Evolutionary conservation across 1,140 invertebrate species (phyloP), one percentile per base, ranked within the genome.

Genomic region (Galleria mellonella): DNA sequence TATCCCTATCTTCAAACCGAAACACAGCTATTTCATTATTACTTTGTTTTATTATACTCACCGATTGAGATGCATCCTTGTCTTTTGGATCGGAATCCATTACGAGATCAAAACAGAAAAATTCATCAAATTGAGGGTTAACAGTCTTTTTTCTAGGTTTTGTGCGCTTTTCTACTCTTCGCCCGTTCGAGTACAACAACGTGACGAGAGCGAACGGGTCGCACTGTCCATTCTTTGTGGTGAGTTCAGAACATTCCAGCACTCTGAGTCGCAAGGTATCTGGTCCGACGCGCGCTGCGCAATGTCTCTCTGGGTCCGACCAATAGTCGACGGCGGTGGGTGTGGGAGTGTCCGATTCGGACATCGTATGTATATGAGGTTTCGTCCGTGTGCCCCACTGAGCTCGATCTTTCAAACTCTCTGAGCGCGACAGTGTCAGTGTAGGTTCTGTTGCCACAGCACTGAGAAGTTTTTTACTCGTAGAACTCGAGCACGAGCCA

Each of bases 141-240:
- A 93, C 91, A 35, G 95, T 97, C 88, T 97, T 97, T 86, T 96
- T 96, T 71, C 91, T 92, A 32, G 93, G 92, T 86, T 94, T 96
- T 9, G 95, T 96, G 62, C 92, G 90, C 74, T 92, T 94, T n/a
- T 90, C 90, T 55, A 96, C 91, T 83, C 90, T 89, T 77, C 94
- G 93, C 51, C 92, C 92, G 83, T 94, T 96, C 62, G 90, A 90
- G 81, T 94, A 94, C 23, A 90, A 87, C 36, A 96, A 90, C 23
- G 92, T 92, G 55, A 96, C 91, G 46, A 92, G 89, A 50, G 94
- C 94, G 81, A 93, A 96, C 2, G 96, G 94, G 88, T 97, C 95
- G 89, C 95, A 97, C 62, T 92, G 91, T 68, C 94, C 94, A 87
- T 96, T 96, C 72, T 94, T 94, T 49, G 96, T 92, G 43, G 94